phyloP scores from a whole-genome alignment of 1,140 invertebrate species.

The Drosophila neocordata region DNA sequence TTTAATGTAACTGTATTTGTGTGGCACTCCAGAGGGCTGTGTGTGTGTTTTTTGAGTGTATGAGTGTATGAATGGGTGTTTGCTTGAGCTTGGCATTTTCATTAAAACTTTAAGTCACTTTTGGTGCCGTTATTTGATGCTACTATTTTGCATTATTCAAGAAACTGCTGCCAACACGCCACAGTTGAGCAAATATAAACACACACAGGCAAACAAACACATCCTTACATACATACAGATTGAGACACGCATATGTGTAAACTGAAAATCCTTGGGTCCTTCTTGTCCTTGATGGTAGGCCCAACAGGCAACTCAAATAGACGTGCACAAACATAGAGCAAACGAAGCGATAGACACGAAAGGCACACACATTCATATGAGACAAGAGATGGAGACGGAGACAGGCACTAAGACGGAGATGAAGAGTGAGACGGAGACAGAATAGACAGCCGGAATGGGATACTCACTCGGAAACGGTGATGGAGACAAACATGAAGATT shows the following conservation, averaged over 20 bases:
- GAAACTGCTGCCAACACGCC: slow-evolving; percentile 52
- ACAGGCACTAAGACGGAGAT: slow-evolving; percentile 18
- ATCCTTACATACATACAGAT: slow-evolving; percentile 6
- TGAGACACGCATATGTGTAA: slow-evolving; percentile 20
- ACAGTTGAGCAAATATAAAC: slow-evolving; percentile 55
- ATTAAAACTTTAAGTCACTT: slow-evolving; percentile 80
- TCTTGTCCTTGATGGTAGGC: slow-evolving; percentile 45
- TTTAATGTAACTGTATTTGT: slow-evolving; percentile 60
- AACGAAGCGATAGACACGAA: slow-evolving; percentile 42
- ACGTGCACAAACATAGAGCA: slow-evolving; percentile 54
- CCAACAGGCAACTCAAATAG: slow-evolving; percentile 64
- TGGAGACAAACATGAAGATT: slow-evolving; percentile 6
- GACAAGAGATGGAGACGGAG: slow-evolving; percentile 24
- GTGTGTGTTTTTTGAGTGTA: slow-evolving; percentile 10
- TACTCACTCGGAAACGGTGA: slow-evolving; percentile 3
- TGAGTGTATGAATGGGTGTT: slow-evolving; percentile 29
- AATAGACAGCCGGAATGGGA: background rate
- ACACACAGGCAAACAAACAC: slow-evolving; percentile 5
- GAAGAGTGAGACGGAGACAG: background rate
- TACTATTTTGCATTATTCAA: slow-evolving; percentile 76
- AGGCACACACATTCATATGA: slow-evolving; percentile 29
- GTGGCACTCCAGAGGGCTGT: slow-evolving; percentile 28
- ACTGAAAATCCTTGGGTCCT: slow-evolving; percentile 37
- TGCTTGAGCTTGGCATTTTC: slow-evolving; percentile 58
- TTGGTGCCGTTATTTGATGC: slow-evolving; percentile 70